Evolutionary conservation across 2,113 vertebrate genomes (phyloP).

Genomic region (Pelecanus crispus): DNA sequence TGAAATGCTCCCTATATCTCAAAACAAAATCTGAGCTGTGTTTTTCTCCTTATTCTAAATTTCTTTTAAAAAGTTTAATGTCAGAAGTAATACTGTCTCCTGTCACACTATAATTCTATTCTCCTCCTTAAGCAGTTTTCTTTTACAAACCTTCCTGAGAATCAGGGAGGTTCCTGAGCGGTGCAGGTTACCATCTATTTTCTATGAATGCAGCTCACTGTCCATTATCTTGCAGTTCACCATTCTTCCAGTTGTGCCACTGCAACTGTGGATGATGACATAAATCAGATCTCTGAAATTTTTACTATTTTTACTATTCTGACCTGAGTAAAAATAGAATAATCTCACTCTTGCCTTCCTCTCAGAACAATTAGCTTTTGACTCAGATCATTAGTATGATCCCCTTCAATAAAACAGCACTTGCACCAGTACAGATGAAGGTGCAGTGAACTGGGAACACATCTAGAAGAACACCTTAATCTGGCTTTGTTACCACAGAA

Average conservation of each 20-base stretch:
- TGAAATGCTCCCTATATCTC: not conserved
- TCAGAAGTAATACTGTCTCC: not conserved
- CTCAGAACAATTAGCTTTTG: not conserved
- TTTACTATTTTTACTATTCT: not conserved
- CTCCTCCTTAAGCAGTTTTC: not conserved
- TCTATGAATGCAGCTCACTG: not conserved
- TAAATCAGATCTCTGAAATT: not conserved
- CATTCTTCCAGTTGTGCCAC: not conserved
- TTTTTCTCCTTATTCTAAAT: not conserved
- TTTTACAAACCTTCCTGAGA: not conserved
- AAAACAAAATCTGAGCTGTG: not conserved
- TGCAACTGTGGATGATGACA: not conserved
- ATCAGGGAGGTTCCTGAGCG: not conserved
- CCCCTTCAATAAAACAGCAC: not conserved
- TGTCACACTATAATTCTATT: not conserved
- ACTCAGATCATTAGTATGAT: not conserved
- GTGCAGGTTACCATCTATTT: not conserved
- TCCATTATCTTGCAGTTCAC: not conserved
- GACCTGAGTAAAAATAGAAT: not conserved
- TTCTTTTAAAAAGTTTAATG: not conserved
- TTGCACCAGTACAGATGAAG: not conserved
- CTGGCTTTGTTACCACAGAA: not conserved
- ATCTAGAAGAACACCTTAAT: not conserved
- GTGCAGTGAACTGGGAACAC: not conserved
- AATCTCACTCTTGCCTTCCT: not conserved